Evolutionary conservation across 2,797 vertebrate genomes (phyloP), one percentile per base, ranked within the genome.

Genomic region (Chromobotia macracanthus): DNA sequence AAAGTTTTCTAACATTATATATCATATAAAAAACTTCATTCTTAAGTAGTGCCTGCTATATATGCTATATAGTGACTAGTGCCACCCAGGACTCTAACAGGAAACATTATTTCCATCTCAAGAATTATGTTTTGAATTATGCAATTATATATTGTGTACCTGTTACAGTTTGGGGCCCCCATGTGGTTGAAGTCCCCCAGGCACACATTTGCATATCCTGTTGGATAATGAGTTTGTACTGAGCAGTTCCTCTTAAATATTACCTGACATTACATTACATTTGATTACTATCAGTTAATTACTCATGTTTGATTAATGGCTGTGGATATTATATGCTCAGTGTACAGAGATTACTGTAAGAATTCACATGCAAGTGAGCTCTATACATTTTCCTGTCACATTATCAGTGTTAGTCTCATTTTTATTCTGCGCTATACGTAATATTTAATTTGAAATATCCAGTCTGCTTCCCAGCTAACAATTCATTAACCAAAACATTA

Each of bases 91-190:
- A 19, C 51, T 8, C 51, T 19, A 9, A 53, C 51, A 53, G 18
- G 51, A 7, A 53, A 53, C 18, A 9, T 53, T n/a, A 18, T n/a
- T 53, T 18, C 9, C 51, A 53, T 53, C 50, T n/a, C n/a, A n/a
- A n/a, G n/a, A n/a, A n/a, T n/a, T n/a, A n/a, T n/a, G n/a, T n/a
- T n/a, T n/a, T n/a, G n/a, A n/a, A n/a, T n/a, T n/a, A n/a, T n/a
- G 1, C 6, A 10, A 55, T 21, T 19, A 21, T 19, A 1, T 55
- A 15, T 12, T 48, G 2, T 48, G 10, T 25, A 3, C 6, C 23
- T 28, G 13, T 28, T 60, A 60, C 23, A 60, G 56, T 60, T 28
- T 28, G 56, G 56, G 56, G 56, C 23, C 56, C 56, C 56, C 56
- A 60, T 15, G 56, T 60, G 56, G 56, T 28, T 60, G 13, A 60